These are phyloP conservation scores for Seriola rivoliana DNA, from an alignment of 2,113 vertebrate genomes.

Conservation along the genomic window DNA sequence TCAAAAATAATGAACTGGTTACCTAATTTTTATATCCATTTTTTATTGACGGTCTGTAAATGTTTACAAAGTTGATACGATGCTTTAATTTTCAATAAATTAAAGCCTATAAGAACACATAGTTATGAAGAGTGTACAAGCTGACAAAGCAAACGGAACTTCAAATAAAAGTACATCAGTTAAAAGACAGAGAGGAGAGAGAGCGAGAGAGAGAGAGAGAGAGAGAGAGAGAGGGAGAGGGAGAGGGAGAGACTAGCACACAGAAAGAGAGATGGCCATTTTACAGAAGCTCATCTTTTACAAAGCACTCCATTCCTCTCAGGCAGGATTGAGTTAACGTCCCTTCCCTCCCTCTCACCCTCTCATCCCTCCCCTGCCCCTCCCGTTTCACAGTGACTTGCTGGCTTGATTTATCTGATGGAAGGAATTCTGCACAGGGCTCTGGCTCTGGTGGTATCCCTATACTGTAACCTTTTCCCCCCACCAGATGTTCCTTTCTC, in stretches of 20 bases:
- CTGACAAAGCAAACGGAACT: background rate
- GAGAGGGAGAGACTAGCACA: background rate
- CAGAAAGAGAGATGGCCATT: conserved; percentile 52
- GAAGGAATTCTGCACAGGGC: conserved; percentile 87
- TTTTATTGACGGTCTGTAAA: background rate
- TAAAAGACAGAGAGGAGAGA: background rate
- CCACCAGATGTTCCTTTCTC: conserved; percentile 87
- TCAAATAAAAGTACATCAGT: background rate
- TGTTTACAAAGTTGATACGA: background rate
- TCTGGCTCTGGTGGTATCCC: conserved; percentile 82
- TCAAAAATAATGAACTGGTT: background rate
- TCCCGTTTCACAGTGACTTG: conserved; percentile 81
- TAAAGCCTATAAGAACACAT: background rate
- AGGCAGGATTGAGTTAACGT: conserved; percentile 83
- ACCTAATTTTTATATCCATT: background rate
- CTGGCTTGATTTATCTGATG: conserved; percentile 88
- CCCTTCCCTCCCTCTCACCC: conserved; percentile 64
- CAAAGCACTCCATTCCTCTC: conserved; percentile 68
- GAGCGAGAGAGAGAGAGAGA: background rate
- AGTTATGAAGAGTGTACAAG: background rate
- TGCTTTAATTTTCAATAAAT: background rate
- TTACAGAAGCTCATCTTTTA: conserved; percentile 62
- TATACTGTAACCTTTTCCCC: conserved; percentile 88
- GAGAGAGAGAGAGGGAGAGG: background rate
- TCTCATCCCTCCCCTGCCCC: conserved; percentile 55